Evolutionary conservation across 1,140 invertebrate species (phyloP), one percentile per base, ranked within the genome.

Genomic region (Bombyx mandarina): DNA sequence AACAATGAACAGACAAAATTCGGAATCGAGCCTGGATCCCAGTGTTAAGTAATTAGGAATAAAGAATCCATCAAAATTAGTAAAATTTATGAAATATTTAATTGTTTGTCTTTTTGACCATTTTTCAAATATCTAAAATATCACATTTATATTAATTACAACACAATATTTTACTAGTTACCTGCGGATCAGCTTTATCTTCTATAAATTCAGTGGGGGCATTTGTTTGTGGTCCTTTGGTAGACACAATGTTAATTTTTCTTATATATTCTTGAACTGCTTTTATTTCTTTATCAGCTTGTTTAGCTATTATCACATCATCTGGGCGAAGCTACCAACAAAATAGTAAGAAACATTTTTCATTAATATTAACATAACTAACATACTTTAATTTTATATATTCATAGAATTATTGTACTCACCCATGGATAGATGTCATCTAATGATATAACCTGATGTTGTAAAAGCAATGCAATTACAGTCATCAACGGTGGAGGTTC

Each of bases 381-480:
- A 51, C 2, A 22, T 6, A 26, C 49, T 50, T 4, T 50, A 22
- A 26, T 26, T 26, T 18, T 56, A 56, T 47, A 35, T 22, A 46
- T 48, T 50, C 18, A 26, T 18, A 18, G 12, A 18, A 18, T 18
- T 18, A 18, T 18, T 18, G 12, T 45, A 90, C 91, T 90, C 90
- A 96, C 94, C 95, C 98, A 98, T 53, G 93, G 91, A 86, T 98
- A 98, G 65, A 99, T 94, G 78, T 96, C 93, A 72, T 97, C 93
- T 42, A 99, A 79, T 47, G 91, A 88, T 61, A 99, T 94, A 7
- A 99, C 92, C 54, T 91, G 89, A 85, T 98, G 91, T 79, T 98
- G 95, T 8, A 99, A 81, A 67, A 99, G 91, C 52, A 98, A 85
- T 43, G 98, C 97, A 61, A 96, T 94, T 2, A 99, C 90, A 76